phyloP scores from a whole-genome alignment of 2,888 invertebrate genomes.

The Brachyopa scutellaris region DNA sequence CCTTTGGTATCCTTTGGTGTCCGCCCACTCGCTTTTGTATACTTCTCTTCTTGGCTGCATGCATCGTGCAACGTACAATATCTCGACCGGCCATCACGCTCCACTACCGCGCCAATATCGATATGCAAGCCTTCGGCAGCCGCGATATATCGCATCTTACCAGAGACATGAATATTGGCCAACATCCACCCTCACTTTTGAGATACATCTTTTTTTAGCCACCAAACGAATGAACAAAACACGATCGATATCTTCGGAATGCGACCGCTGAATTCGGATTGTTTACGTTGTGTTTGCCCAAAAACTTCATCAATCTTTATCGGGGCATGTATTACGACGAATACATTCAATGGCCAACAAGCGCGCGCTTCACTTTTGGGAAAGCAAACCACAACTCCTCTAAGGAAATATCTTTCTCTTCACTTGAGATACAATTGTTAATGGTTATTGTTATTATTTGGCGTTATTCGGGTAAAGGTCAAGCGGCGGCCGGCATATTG shows the following conservation, averaged over 20 bases:
- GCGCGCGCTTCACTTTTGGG: constrained; percentile 25
- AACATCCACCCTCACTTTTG: constrained; percentile 51
- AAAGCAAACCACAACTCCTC: constrained; percentile 37
- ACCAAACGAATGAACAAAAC: not conserved
- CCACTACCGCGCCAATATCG: constrained; percentile 39
- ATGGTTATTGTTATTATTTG: constrained; percentile 69
- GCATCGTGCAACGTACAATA: constrained; percentile 58
- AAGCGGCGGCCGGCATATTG: too few species aligned
- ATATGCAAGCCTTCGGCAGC: constrained; percentile 65
- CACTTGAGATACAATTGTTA: constrained; percentile 63
- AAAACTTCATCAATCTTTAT: constrained; percentile 69
- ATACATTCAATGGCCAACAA: constrained; percentile 24
- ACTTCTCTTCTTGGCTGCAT: not conserved
- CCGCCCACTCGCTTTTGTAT: constrained; percentile 59
- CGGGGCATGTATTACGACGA: constrained; percentile 47
- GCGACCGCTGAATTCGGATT: constrained; percentile 65
- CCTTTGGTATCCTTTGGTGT: constrained; percentile 65
- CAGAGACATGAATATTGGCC: constrained; percentile 56
- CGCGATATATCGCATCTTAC: constrained; percentile 55
- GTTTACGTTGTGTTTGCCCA: constrained; percentile 64
- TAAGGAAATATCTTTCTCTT: constrained; percentile 25
- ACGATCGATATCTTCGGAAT: constrained; percentile 68
- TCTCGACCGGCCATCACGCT: constrained; percentile 66
- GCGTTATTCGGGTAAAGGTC: constrained; percentile 69
- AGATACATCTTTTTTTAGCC: constrained; percentile 16